A percentile compares a stretch with the other conserved stretches of the same genome.
phyloP scores from a whole-genome alignment of 2,888 invertebrate species.

The Blastobasis adustella region DNA sequence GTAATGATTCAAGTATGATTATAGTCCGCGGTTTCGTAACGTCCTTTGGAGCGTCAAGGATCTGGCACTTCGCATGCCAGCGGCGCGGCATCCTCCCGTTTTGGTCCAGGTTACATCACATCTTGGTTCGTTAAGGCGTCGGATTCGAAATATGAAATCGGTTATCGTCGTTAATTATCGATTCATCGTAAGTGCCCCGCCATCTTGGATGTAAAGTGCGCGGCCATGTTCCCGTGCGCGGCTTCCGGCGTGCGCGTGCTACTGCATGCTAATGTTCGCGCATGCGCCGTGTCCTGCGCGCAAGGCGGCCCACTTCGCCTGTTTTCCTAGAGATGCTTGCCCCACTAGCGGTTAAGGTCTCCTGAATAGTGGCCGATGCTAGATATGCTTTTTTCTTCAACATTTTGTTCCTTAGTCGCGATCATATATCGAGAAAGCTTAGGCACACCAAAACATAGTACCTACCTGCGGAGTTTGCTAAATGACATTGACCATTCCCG shows the following conservation, averaged over 20 bases:
- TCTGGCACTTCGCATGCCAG: constrained; percentile 39
- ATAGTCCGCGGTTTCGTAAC: constrained; percentile 37
- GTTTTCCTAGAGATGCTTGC: too few relatives aligned
- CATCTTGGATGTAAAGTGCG: constrained; percentile 63
- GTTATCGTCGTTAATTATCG: constrained; percentile 67
- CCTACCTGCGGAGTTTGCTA: too few relatives aligned
- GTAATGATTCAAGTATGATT: constrained; percentile 25
- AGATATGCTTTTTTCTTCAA: too few relatives aligned
- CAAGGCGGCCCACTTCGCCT: constrained; percentile 1
- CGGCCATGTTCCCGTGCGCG: constrained; percentile 61
- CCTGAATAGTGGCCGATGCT: too few relatives aligned
- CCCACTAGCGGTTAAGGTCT: too few relatives aligned
- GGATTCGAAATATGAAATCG: constrained; percentile 68
- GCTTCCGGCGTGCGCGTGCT: constrained; percentile 68
- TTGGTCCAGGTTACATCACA: constrained; percentile 63
- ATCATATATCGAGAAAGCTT: too few relatives aligned
- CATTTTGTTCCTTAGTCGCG: too few relatives aligned
- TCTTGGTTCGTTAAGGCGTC: constrained; percentile 46
- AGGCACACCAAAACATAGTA: too few relatives aligned
- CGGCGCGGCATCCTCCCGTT: constrained; percentile 29
- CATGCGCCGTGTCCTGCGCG: constrained; percentile 41
- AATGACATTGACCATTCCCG: too few relatives aligned
- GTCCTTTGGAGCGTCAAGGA: constrained; percentile 51
- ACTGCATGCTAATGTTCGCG: constrained; percentile 66
- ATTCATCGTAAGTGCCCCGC: constrained; percentile 63